phyloP scores from a whole-genome alignment of 2,888 invertebrate species.

The Mesochorus sp. region DNA sequence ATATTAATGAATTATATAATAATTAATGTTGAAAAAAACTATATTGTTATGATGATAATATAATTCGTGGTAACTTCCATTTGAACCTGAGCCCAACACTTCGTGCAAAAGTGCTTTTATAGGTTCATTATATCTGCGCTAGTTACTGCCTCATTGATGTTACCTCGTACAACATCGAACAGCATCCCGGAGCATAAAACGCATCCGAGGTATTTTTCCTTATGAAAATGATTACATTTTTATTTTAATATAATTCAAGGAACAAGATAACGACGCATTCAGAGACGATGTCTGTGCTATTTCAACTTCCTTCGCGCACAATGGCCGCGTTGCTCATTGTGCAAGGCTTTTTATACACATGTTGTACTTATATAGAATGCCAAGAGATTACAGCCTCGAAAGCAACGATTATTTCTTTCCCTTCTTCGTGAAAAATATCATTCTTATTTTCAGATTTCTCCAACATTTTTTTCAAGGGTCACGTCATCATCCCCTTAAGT shows the following conservation, averaged over 20 bases:
- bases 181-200: conserved; percentile 4
- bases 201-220: conserved; percentile 25
- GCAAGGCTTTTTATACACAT: conserved; percentile 21
- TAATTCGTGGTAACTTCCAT: too few species aligned
- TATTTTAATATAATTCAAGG: conserved; percentile 46
- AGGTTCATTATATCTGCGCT: not conserved
- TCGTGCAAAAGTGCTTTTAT: too few species aligned
- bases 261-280: conserved; percentile 39
- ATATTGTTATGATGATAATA: too few species aligned
- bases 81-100: too few species aligned
- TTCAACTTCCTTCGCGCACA: not conserved
- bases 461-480: too few species aligned
- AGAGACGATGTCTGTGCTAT: conserved; percentile 8
- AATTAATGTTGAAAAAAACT: too few species aligned
- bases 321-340: conserved; percentile 19
- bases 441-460: too few species aligned
- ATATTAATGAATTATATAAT: too few species aligned
- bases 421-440: not conserved
- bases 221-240: conserved; percentile 17
- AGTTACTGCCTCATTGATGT: not conserved
- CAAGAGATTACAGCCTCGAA: not conserved
- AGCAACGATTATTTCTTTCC: not conserved
- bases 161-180: not conserved
- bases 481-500: too few species aligned
- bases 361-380: not conserved